Evolutionary conservation across 2,797 vertebrate genomes (phyloP).

Genomic region (Amphiprion clarkii): DNA sequence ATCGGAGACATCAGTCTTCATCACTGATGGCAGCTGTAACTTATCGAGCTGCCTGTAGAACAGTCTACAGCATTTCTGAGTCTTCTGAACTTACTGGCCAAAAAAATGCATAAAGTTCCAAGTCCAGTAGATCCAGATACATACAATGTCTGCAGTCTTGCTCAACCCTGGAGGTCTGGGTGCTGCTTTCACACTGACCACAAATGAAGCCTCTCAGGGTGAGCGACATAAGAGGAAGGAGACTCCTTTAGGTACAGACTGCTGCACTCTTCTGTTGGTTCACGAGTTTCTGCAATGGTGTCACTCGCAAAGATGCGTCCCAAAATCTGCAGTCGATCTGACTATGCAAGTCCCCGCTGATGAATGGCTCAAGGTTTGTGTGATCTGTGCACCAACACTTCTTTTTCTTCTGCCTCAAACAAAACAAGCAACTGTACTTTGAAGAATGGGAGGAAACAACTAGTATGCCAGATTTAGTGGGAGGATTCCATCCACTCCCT

Average conservation of each 20-base stretch:
- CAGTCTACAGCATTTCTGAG: slow-evolving; percentile 4
- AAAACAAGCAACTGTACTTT: neutral
- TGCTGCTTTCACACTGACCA: slow-evolving; percentile 26
- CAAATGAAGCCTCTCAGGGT: slow-evolving; percentile 24
- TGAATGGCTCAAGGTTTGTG: neutral
- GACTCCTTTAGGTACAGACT: neutral
- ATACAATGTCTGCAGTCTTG: neutral
- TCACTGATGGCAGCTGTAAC: neutral
- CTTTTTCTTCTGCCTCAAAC: slow-evolving; percentile 7
- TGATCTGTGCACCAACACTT: slow-evolving; percentile 8
- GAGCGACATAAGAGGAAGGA: neutral
- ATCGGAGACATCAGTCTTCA: slow-evolving; percentile 6
- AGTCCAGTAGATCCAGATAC: slow-evolving; percentile 15
- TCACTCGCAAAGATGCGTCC: neutral
- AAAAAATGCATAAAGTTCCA: slow-evolving; percentile 22
- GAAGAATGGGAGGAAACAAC: neutral
- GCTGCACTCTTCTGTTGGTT: neutral
- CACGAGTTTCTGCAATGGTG: neutral
- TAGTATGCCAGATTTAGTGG: neutral
- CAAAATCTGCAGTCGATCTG: neutral
- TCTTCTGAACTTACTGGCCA: slow-evolving; percentile 17
- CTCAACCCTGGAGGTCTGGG: slow-evolving; percentile 4
- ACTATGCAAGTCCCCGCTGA: neutral
- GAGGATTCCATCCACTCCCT: too few species aligned
- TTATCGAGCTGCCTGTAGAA: neutral